Evolutionary conservation across 2,113 vertebrate genomes (phyloP), one percentile per base, ranked within the genome.

Genomic region (Nyctibius bracteatus): DNA sequence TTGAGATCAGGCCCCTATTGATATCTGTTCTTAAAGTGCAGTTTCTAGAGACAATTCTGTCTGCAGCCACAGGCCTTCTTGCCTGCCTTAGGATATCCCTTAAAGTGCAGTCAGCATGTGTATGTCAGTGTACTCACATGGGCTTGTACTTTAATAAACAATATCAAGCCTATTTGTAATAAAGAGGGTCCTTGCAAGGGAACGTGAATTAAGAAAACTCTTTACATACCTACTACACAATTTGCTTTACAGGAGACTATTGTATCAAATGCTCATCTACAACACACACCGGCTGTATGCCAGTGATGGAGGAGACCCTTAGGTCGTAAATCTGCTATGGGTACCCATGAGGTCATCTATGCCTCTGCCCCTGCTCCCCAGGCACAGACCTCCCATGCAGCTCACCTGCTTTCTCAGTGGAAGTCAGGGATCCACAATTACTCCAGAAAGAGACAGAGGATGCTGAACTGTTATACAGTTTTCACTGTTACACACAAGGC

Each of bases 361-460:
- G 23, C 16, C 79, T 49, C 66, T 77, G 27, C 47, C 57, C 46
- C 12, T 2, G 27, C 61, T 57, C 10, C 2, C 0, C 15, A 78
- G 74, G 57, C 80, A 72, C 68, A 58, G 82, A 91, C 59, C 14
- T 35, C 88, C 92, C 86, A 57, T 78, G 46, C 62, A 86, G 79
- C 65, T 91, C 2, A 33, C 81, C 63, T 89, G 91, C 74, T 96
- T 43, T 97, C 81, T 84, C 44, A 77, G 6, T 55, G 24, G n/a
- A 92, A 78, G 49, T 70, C 66, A 96, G 58, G 83, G 72, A 62
- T 93, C 87, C 82, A 71, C 71, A 96, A 43, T 61, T 68, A 84
- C 66, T 81, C n/a, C 57, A 93, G 77, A 90, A 88, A 70, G 71
- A 95, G 92, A 92, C 22, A 74, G 92, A 96, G 46, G 49, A 92